Evolutionary conservation across 2,113 vertebrate genomes (phyloP).

Genomic region (Tylochromis polylepis): DNA sequence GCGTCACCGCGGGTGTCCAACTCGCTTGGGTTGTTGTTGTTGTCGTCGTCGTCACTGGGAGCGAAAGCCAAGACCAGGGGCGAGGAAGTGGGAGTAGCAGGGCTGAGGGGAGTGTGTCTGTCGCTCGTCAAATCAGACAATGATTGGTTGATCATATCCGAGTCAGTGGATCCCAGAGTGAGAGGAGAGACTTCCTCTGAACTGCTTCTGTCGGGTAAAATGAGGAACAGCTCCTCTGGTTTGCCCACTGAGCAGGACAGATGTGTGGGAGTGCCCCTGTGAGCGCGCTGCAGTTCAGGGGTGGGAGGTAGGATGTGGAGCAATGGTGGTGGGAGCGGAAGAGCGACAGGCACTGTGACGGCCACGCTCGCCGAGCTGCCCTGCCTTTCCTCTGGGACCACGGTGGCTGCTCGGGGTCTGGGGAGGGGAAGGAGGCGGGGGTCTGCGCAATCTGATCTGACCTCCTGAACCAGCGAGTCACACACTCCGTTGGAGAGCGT

Average conservation of each 20-base stretch:
- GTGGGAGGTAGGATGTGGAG: slow-evolving; percentile 49
- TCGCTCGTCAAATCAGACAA: slow-evolving; percentile 10
- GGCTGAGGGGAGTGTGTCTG: slow-evolving; percentile 23
- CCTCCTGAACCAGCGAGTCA: slow-evolving; percentile 22
- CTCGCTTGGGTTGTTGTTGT: slow-evolving; percentile 59
- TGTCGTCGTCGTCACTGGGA: slow-evolving; percentile 50
- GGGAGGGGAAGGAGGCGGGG: slow-evolving; percentile 15
- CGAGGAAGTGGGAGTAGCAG: background rate
- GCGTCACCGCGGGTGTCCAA: slow-evolving; percentile 13
- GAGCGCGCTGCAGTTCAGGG: slow-evolving; percentile 27
- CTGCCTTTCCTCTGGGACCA: slow-evolving; percentile 53
- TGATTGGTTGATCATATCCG: slow-evolving; percentile 6
- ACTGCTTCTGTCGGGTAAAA: slow-evolving; percentile 18
- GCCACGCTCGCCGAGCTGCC: slow-evolving; percentile 20
- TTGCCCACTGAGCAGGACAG: slow-evolving; percentile 3
- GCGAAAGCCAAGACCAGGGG: background rate
- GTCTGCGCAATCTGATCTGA: background rate
- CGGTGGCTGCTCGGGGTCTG: slow-evolving; percentile 50
- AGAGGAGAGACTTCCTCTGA: slow-evolving; percentile 37
- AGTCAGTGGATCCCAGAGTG: slow-evolving; percentile 27
- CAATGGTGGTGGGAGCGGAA: slow-evolving; percentile 39
- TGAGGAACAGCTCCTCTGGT: slow-evolving; percentile 7
- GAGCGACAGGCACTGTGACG: slow-evolving; percentile 8
- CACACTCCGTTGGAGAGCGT: slow-evolving; percentile 8
- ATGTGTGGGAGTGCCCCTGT: background rate